These are phyloP conservation scores for Scolopax rusticola DNA, from an alignment of 2,797 vertebrate genomes.

Conservation along the genomic window DNA sequence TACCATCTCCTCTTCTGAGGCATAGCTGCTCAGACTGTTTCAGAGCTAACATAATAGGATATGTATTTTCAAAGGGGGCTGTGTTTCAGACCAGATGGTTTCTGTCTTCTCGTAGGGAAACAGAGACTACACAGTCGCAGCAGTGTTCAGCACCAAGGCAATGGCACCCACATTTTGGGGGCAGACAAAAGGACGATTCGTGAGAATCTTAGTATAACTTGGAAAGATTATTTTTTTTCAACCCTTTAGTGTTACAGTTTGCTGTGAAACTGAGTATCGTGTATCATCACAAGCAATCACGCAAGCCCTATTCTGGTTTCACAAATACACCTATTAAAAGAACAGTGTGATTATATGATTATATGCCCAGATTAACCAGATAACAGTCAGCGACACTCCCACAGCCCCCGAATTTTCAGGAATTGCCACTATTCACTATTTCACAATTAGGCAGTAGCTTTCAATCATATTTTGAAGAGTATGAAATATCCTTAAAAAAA, in stretches of 20 bases:
- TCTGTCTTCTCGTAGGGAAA: slow-evolving; percentile 80
- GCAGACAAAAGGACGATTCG: slow-evolving; percentile 81
- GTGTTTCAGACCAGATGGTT: slow-evolving; percentile 84
- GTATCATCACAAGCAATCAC: slow-evolving; percentile 62
- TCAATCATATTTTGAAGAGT: background rate
- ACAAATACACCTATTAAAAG: slow-evolving; percentile 62
- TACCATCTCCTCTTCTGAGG: slow-evolving; percentile 68
- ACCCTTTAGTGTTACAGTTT: slow-evolving; percentile 60
- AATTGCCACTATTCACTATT: background rate
- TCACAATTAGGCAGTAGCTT: background rate
- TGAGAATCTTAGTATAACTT: slow-evolving; percentile 75
- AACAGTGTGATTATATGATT: background rate
- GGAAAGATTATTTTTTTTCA: slow-evolving; percentile 29
- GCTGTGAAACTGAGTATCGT: slow-evolving; percentile 63
- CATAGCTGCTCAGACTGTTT: slow-evolving; percentile 75
- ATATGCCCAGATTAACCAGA: slow-evolving; percentile 29
- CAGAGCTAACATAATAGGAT: slow-evolving; percentile 79
- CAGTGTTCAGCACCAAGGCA: slow-evolving; percentile 79
- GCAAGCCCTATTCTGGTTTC: slow-evolving; percentile 63
- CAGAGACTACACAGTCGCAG: slow-evolving; percentile 80
- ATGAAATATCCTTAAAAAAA: background rate
- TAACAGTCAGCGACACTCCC: background rate
- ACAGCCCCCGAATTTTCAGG: slow-evolving; percentile 21
- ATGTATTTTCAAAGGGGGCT: slow-evolving; percentile 83
- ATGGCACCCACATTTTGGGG: slow-evolving; percentile 81